A percentile compares a stretch with the other conserved stretches of the same genome.
Conservation (phyloP, 2,113 vertebrate genomes). For the Tympanuchus pallidicinctus region DNA sequence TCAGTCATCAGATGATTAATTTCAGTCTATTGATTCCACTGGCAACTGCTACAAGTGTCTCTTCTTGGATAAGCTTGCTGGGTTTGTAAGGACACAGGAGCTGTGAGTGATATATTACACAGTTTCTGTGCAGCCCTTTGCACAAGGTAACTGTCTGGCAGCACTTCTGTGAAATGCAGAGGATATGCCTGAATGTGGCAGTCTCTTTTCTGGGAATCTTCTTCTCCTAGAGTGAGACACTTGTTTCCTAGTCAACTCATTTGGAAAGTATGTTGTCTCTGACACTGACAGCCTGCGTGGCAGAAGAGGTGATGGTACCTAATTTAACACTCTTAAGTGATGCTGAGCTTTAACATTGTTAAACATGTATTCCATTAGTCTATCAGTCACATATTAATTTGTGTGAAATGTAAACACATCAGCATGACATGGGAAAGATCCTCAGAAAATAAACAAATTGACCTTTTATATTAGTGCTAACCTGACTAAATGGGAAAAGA, state of each 20-base stretch:
- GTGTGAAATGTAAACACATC: not conserved
- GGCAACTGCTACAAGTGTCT: conserved; percentile 5
- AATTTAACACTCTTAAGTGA: not conserved
- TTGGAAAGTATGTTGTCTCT: not conserved
- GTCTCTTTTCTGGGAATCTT: not conserved
- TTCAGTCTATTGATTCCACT: conserved; percentile 26
- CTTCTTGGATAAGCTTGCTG: not conserved
- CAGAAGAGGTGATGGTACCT: not conserved
- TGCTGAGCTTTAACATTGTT: conserved; percentile 30
- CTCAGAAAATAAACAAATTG: conserved; percentile 10
- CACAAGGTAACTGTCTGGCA: not conserved
- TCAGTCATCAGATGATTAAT: conserved; percentile 40
- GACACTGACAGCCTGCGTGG: not conserved
- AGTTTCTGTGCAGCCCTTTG: not conserved
- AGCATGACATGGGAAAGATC: conserved; percentile 11
- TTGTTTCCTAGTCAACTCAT: not conserved
- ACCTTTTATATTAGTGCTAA: not conserved
- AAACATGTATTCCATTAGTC: conserved; percentile 25
- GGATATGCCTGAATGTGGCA: not conserved
- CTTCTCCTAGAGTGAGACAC: not conserved
- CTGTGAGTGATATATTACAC: not conserved
- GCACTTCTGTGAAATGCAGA: not conserved
- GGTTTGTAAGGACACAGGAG: not conserved
- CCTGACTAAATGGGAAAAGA: not conserved
- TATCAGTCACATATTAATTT: conserved; percentile 18